Evolutionary conservation across 2,113 vertebrate species (phyloP).

Genomic region (Bombycilla garrulus): DNA sequence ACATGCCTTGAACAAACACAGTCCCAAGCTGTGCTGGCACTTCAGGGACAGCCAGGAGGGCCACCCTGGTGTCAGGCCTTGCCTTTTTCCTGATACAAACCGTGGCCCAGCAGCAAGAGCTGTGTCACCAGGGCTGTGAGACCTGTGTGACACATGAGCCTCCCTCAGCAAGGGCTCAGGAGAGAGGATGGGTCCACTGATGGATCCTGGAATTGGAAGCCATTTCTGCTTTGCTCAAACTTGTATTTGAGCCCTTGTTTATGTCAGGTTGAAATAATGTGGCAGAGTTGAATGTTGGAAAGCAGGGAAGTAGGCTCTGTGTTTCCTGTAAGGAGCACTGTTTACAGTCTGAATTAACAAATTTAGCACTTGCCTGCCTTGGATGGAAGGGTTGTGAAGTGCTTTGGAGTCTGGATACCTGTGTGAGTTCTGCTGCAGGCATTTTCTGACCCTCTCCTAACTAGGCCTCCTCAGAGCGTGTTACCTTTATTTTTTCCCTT

Average conservation of each 20-base stretch:
- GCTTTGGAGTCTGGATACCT: not conserved
- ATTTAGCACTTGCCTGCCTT: not conserved
- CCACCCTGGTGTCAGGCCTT: rapidly evolving
- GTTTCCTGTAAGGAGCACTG: not conserved
- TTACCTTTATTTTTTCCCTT: not conserved
- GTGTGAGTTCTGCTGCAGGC: not conserved
- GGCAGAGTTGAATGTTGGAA: not conserved
- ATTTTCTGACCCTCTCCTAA: not conserved
- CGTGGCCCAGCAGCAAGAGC: not conserved
- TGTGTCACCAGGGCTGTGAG: not conserved
- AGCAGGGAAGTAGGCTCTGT: not conserved
- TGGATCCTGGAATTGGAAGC: not conserved
- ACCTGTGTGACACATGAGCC: not conserved
- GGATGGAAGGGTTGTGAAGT: not conserved
- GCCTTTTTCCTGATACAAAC: not conserved
- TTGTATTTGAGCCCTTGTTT: not conserved
- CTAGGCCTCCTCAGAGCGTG: rapidly evolving
- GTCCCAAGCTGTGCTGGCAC: not conserved
- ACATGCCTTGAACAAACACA: not conserved
- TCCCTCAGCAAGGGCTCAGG: not conserved
- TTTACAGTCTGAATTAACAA: not conserved
- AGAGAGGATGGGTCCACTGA: not conserved
- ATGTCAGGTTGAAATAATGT: not conserved
- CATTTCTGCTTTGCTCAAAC: not conserved
- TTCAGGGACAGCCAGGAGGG: not conserved